A percentile compares a stretch with the other conserved stretches of the same genome.
These are phyloP conservation scores for Yponomeuta cagnagella DNA, from an alignment of 2,888 invertebrate genomes.

Conservation along the genomic window DNA sequence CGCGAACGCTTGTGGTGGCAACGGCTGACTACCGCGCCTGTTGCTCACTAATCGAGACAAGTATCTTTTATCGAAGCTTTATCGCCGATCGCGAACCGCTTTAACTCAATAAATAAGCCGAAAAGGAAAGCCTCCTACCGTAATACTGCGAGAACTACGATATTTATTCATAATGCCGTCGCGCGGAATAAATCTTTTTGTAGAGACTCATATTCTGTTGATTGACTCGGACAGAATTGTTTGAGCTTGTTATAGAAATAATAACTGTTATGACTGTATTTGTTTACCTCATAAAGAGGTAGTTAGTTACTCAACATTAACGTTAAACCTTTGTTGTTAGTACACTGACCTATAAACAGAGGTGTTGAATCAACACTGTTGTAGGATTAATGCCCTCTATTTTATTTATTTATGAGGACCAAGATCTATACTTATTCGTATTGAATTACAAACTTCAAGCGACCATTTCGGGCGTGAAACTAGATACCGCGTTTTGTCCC, in stretches of 20 bases:
- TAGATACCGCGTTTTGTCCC: background rate
- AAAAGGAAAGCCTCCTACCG: constrained; percentile 26
- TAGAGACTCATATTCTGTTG: background rate
- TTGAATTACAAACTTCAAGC: background rate
- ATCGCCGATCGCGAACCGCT: constrained; percentile 26
- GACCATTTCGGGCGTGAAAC: background rate
- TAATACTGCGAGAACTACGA: constrained; percentile 7
- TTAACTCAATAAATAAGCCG: constrained; percentile 26
- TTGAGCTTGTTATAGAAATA: background rate
- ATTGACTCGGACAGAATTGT: background rate
- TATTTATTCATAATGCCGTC: background rate
- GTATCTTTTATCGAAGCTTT: constrained; percentile 24
- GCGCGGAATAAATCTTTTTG: background rate
- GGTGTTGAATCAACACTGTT: background rate
- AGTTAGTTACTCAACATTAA: background rate
- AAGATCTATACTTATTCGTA: background rate
- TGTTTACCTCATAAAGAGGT: background rate
- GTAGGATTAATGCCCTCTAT: background rate
- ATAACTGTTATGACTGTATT: background rate
- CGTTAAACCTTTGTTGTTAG: background rate
- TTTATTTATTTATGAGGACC: background rate
- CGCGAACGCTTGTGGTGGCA: constrained; percentile 23
- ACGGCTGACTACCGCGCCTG: constrained; percentile 24
- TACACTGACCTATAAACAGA: background rate
- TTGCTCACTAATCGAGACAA: constrained; percentile 12